Evolutionary conservation across 2,113 vertebrate genomes (phyloP).

Genomic region (Suricata suricatta): DNA sequence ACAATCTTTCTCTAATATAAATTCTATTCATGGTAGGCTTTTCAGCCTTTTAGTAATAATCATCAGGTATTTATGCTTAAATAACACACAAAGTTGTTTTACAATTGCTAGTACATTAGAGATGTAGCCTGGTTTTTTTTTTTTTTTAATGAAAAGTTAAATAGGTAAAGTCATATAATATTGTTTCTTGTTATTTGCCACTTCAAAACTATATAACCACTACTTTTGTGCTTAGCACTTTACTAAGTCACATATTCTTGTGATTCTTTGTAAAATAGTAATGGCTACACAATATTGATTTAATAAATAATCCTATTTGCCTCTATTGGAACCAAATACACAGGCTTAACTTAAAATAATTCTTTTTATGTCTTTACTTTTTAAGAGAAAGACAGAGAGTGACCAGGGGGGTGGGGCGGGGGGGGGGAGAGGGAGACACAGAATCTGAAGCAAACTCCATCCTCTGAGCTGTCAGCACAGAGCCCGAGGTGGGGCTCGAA

Average conservation of each 20-base stretch:
- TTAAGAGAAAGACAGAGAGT: no score
- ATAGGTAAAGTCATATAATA: not conserved
- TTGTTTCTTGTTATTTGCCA: not conserved
- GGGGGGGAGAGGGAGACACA: no score
- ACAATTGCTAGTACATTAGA: not conserved
- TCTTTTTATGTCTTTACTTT: no score
- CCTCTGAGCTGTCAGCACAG: no score
- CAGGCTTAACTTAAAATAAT: not conserved
- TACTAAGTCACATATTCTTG: not conserved
- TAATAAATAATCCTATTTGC: slow-evolving; percentile 12
- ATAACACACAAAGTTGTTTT: not conserved
- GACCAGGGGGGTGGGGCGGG: no score
- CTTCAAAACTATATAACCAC: not conserved
- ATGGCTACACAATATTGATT: not conserved
- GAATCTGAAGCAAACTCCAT: no score
- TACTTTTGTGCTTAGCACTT: not conserved
- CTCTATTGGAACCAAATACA: not conserved
- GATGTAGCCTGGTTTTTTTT: not conserved
- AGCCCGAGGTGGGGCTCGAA: no score
- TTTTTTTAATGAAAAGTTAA: not conserved
- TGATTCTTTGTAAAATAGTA: slow-evolving; percentile 3
- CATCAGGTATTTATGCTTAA: not conserved
- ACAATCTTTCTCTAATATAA: not conserved
- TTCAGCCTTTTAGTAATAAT: not conserved
- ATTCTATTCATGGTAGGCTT: slow-evolving; percentile 4